phyloP scores from a whole-genome alignment of 2,888 invertebrate genomes.

The Drosophila siamana region DNA sequence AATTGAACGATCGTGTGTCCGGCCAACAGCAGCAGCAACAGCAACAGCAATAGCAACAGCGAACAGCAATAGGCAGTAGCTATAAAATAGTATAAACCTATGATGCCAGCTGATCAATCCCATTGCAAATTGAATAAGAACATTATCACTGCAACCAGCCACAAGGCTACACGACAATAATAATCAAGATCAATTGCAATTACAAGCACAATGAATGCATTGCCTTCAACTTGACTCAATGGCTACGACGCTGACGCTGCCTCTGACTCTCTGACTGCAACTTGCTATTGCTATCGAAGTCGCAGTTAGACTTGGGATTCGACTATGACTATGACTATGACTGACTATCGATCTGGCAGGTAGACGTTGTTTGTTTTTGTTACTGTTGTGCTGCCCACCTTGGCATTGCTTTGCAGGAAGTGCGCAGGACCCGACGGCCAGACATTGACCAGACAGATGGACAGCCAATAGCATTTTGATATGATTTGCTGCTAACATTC shows the following conservation, averaged over 20 bases:
- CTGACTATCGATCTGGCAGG: constrained; percentile 67
- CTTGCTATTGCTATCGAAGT: constrained; percentile 28
- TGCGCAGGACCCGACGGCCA: constrained; percentile 34
- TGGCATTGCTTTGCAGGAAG: constrained; percentile 49
- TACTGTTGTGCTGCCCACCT: constrained; percentile 44
- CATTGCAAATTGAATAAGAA: constrained; percentile 75
- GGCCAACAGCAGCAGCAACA: constrained; percentile 17
- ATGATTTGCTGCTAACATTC: constrained; percentile 62
- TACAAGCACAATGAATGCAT: constrained; percentile 80
- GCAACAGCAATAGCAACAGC: constrained; percentile 19
- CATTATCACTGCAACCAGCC: constrained; percentile 70
- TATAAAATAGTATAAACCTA: constrained; percentile 32
- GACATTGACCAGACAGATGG: constrained; percentile 41
- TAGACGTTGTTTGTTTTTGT: too few species aligned
- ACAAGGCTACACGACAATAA: constrained; percentile 67
- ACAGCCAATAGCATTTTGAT: constrained; percentile 43
- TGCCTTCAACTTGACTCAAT: constrained; percentile 69
- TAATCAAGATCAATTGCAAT: constrained; percentile 82
- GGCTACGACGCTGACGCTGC: constrained; percentile 34
- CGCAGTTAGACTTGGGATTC: constrained; percentile 27
- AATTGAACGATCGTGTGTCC: constrained; percentile 70
- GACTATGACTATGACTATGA: constrained; percentile 38
- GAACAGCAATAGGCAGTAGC: too few species aligned
- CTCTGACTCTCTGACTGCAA: background rate
- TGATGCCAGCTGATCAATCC: constrained; percentile 54